phyloP scores from a whole-genome alignment of 2,113 vertebrate species.

The Dipodomys spectabilis region DNA sequence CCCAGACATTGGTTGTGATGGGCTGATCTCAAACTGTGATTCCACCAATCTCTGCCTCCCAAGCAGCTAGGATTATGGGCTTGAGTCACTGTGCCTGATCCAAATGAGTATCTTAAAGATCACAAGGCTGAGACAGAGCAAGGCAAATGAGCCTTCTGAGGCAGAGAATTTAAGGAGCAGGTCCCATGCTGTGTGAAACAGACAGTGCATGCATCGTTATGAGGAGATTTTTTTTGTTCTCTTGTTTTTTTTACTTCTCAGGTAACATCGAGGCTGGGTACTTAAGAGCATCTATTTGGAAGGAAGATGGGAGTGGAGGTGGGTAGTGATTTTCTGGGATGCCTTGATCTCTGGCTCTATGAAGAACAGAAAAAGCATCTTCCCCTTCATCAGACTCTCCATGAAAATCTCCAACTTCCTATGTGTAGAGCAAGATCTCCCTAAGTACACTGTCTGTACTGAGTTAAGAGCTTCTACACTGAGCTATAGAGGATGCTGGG shows the following conservation, averaged over 20 bases:
- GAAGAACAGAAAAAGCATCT: constrained; percentile 8
- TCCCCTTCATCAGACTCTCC: not conserved
- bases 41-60: no score
- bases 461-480: not conserved
- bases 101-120: not conserved
- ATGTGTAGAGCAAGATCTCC: not conserved
- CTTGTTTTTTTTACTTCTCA: not conserved
- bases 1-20: no score
- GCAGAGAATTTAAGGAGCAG: not conserved
- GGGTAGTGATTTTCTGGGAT: not conserved
- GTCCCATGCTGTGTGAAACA: not conserved
- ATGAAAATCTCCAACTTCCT: not conserved
- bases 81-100: no score
- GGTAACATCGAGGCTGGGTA: not conserved
- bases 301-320: not conserved
- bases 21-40: no score
- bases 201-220: not conserved
- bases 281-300: not conserved
- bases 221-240: not conserved
- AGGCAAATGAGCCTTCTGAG: not conserved
- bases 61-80: no score
- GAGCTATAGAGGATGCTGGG: no score
- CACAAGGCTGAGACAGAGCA: not conserved
- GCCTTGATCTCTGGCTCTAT: not conserved
- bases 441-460: not conserved